Conservation (phyloP, 2,113 vertebrate genomes). For the Alethe diademata region DNA sequence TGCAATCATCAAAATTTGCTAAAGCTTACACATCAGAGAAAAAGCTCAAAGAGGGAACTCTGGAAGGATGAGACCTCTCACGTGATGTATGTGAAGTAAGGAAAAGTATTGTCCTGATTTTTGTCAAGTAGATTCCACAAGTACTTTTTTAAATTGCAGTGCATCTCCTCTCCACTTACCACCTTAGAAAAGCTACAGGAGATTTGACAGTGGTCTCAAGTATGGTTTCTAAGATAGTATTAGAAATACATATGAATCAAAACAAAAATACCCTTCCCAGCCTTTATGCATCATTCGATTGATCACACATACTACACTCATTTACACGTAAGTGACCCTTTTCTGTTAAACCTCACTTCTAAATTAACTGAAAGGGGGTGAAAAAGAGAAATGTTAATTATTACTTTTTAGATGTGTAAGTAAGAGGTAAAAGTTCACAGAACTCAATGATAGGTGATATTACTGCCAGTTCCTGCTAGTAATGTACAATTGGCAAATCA, state of each 20-base stretch:
- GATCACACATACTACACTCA: not conserved
- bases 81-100: not conserved
- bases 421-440: not conserved
- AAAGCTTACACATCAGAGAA: not conserved
- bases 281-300: not conserved
- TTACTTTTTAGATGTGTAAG: not conserved
- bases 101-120: not conserved
- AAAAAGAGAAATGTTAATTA: not conserved
- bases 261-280: not conserved
- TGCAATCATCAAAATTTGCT: not conserved
- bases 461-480: not conserved
- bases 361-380: constrained; percentile 39
- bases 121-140: not conserved
- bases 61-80: not conserved
- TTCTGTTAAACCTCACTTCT: constrained; percentile 27
- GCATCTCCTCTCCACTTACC: not conserved
- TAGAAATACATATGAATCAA: constrained; percentile 18
- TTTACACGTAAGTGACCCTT: not conserved
- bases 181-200: not conserved
- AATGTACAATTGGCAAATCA: not conserved
- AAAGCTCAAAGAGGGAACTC: not conserved
- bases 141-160: not conserved
- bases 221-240: not conserved
- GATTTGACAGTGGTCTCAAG: not conserved
- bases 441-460: not conserved